phyloP scores from a whole-genome alignment of 2,113 vertebrate species.

The Alligator sinensis region DNA sequence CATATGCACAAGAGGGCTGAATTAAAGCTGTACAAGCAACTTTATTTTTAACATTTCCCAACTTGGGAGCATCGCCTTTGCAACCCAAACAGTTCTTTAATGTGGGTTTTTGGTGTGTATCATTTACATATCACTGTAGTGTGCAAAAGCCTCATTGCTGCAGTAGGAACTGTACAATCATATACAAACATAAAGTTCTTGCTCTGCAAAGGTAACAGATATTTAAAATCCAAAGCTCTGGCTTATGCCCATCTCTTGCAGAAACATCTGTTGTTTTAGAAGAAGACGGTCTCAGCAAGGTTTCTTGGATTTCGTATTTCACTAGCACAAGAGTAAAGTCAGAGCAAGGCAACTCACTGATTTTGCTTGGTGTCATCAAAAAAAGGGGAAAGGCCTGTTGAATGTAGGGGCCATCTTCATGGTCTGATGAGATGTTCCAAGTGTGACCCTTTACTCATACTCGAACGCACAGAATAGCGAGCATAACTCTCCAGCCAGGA shows the following conservation, averaged over 20 bases:
- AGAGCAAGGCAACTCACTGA: neutral
- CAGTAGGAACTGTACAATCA: neutral
- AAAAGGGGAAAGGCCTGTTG: neutral
- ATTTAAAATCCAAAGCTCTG: neutral
- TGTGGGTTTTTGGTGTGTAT: neutral
- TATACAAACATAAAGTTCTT: neutral
- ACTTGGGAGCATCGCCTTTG: neutral
- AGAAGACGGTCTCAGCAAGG: neutral
- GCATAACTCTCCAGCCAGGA: neutral
- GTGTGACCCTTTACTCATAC: neutral
- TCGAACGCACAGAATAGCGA: accelerated
- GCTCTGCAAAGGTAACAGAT: neutral
- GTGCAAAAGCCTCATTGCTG: neutral
- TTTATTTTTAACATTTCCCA: neutral
- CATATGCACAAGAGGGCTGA: neutral
- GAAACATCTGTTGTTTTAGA: neutral
- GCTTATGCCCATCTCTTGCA: neutral
- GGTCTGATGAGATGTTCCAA: neutral
- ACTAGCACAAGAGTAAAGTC: neutral
- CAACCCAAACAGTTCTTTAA: neutral
- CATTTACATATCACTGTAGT: neutral
- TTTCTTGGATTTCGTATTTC: neutral
- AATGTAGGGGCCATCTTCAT: neutral
- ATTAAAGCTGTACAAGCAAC: neutral
- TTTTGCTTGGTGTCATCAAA: neutral